These are phyloP conservation scores for Sclerurus mexicanus DNA, from an alignment of 2,113 vertebrate species.

Conservation along the genomic window DNA sequence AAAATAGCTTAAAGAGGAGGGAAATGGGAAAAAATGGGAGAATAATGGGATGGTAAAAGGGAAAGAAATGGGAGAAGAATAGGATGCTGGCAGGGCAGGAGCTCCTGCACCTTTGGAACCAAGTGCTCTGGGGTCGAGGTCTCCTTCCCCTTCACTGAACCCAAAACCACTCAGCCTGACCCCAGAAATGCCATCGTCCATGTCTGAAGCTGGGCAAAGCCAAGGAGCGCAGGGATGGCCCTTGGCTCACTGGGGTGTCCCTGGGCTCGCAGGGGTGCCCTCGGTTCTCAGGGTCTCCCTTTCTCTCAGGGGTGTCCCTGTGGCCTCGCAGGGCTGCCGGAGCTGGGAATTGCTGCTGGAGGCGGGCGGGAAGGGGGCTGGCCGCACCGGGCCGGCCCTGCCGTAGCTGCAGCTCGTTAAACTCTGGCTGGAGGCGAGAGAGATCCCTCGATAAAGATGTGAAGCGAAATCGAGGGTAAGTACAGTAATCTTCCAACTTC, in stretches of 20 bases:
- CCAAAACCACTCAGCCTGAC: not conserved
- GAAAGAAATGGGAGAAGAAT: not conserved
- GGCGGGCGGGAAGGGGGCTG: not conserved
- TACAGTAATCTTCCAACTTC: slow-evolving; percentile 50
- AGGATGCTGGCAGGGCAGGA: not conserved
- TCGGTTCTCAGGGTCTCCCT: not conserved
- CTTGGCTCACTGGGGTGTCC: not conserved
- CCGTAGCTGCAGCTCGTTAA: not conserved
- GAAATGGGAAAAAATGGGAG: not conserved
- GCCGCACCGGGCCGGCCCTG: not conserved
- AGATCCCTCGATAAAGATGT: slow-evolving; percentile 57
- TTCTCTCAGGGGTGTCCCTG: not conserved
- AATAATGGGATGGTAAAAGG: not conserved
- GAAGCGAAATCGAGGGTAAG: slow-evolving; percentile 42
- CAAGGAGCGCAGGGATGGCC: not conserved
- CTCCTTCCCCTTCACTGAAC: not conserved
- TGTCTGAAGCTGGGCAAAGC: not conserved
- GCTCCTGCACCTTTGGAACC: rapidly evolving
- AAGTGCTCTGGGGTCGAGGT: rapidly evolving
- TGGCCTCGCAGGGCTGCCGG: not conserved
- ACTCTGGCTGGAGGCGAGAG: slow-evolving; percentile 49
- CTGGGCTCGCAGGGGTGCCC: not conserved
- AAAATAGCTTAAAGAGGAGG: not conserved
- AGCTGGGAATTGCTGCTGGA: not conserved
- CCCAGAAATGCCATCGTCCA: rapidly evolving